Evolutionary conservation across 2,888 invertebrate genomes (phyloP), one percentile per base, ranked within the genome.

Genomic region (Sphecodes monilicornis): DNA sequence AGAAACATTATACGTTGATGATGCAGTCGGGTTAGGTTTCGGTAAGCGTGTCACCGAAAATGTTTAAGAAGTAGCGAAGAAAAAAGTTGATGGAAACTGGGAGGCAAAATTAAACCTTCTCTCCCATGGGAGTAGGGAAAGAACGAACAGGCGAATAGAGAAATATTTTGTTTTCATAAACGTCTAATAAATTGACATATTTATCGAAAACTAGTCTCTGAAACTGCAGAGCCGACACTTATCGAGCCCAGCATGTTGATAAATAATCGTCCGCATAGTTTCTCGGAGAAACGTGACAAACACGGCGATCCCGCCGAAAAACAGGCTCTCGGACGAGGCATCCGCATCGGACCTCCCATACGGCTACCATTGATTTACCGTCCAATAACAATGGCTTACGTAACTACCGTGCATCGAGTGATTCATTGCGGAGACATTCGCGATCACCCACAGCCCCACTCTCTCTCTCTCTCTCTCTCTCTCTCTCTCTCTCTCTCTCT

Each of bases 331-430:
- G 39, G 32, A n/a, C 36, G 64, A 43, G 36, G 46, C 69, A n/a
- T n/a, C 64, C 32, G n/a, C 70, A 26, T 54, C 54, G 16, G 83
- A 77, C 82, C 86, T 85, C 75, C 85, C 81, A 57, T 80, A 76
- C 26, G 50, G 70, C 18, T 3, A 43, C 76, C 76, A 85, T 80
- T 81, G 81, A 81, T 86, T 85, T 85, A 81, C 72, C 77, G 73
- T 85, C 57, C 66, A 70, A 74, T 73, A 81, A 85, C 86, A 86
- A 86, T 86, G 76, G 85, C 81, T 85, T 85, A 85, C 73, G 80
- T 74, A 86, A 86, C 86, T 78, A 81, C 81, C 78, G 86, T 57
- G 29, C 75, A 74, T 39, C 64, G 86, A 66, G 81, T 85, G 86
- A 86, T 86, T 86, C 86, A 86, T 69, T 72, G 66, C 69, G 69